A percentile compares a stretch with the other conserved stretches of the same genome.
These are phyloP conservation scores for Bubo blakistoni DNA, from an alignment of 2,113 vertebrate genomes.

Conservation along the genomic window DNA sequence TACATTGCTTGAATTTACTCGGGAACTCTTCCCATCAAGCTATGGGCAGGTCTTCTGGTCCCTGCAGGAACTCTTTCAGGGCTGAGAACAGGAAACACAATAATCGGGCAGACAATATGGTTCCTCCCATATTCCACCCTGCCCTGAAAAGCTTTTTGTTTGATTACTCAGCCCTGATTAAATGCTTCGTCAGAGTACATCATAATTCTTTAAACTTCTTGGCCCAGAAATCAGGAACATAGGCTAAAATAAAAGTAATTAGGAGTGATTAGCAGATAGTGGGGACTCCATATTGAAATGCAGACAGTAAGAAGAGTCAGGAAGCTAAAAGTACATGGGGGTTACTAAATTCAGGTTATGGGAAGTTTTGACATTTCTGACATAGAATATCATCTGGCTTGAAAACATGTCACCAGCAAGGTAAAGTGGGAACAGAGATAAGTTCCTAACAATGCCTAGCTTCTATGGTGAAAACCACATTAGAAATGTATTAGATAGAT, in stretches of 20 bases:
- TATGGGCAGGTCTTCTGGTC: constrained; percentile 29
- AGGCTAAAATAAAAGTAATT: constrained; percentile 66
- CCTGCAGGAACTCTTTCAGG: constrained; percentile 46
- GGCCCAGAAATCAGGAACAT: constrained; percentile 50
- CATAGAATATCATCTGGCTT: not conserved
- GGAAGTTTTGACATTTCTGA: constrained; percentile 51
- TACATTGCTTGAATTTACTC: not conserved
- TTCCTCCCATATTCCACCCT: constrained; percentile 62
- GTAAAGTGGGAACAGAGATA: constrained; percentile 25
- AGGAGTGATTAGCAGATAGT: constrained; percentile 51
- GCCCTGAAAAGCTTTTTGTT: constrained; percentile 63
- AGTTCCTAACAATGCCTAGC: constrained; percentile 9
- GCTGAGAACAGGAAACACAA: constrained; percentile 49
- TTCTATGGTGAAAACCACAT: not conserved
- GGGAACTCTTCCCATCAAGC: constrained; percentile 28
- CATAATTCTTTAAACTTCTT: constrained; percentile 56
- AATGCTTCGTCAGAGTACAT: constrained; percentile 50
- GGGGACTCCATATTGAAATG: constrained; percentile 39
- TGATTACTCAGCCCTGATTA: constrained; percentile 66
- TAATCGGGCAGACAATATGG: constrained; percentile 53
- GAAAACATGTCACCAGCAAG: not conserved
- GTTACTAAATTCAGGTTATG: constrained; percentile 44
- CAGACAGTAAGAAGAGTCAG: constrained; percentile 37
- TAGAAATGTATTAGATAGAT: constrained; percentile 29
- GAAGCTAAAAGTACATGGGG: constrained; percentile 12